These are phyloP conservation scores for Pantherophis guttatus DNA, from an alignment of 2,113 vertebrate genomes.

Conservation along the genomic window DNA sequence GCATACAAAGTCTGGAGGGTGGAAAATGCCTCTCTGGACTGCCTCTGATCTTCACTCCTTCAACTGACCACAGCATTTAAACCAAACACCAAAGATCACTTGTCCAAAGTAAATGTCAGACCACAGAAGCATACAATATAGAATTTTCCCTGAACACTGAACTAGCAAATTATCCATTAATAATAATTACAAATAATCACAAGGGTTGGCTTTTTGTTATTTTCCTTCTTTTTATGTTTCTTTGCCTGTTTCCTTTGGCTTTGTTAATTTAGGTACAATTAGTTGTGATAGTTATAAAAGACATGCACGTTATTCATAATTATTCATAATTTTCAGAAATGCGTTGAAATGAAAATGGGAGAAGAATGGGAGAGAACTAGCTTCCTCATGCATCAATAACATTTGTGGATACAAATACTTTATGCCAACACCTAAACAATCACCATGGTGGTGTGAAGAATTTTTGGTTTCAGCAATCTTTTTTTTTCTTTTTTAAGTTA, in stretches of 20 bases:
- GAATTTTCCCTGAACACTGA: background rate
- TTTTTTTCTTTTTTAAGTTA: background rate
- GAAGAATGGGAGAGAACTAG: background rate
- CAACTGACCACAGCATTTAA: background rate
- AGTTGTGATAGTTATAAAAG: background rate
- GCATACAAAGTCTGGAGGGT: background rate
- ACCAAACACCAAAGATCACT: slow-evolving; percentile 9
- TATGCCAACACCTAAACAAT: background rate
- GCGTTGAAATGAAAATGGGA: background rate
- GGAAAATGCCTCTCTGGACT: background rate
- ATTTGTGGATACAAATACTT: background rate
- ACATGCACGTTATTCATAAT: background rate
- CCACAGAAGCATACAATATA: background rate
- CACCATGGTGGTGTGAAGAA: background rate
- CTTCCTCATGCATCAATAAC: background rate
- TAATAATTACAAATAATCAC: background rate
- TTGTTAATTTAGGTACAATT: background rate
- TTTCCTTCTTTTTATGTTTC: background rate
- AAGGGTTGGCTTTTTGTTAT: background rate
- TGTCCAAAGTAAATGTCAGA: background rate
- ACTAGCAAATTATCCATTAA: background rate
- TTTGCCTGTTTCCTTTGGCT: background rate
- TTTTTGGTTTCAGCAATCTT: background rate
- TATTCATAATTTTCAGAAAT: background rate
- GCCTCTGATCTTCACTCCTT: background rate